Evolutionary conservation across 30 jellyfish, hydroid and myxozoan genomes (phyloP).

Genomic region (Hydra vulgaris): DNA sequence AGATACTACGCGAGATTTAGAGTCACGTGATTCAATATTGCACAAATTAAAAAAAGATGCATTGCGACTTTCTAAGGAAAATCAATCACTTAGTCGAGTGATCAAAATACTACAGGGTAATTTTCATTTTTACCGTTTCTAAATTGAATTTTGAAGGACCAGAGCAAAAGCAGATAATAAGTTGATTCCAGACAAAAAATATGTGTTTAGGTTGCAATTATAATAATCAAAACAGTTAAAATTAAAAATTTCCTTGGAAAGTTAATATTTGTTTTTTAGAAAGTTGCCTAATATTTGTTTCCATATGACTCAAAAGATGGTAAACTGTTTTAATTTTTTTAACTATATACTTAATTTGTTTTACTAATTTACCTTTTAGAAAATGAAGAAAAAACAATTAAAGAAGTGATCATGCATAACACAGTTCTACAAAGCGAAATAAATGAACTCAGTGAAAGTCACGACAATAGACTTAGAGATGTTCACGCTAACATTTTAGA

Average conservation of each 20-base stretch:
- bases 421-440: constrained; percentile 45
- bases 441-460: constrained; percentile 22
- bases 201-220: too few species aligned
- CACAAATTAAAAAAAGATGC: constrained; percentile 38
- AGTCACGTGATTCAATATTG: constrained; percentile 49
- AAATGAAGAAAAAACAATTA: constrained; percentile 58
- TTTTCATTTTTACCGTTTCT: too few species aligned
- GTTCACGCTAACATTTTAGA: constrained; percentile 22
- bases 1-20: constrained; percentile 78
- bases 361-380: neutral
- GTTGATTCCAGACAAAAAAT: too few species aligned
- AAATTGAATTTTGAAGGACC: too few species aligned
- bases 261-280: too few species aligned
- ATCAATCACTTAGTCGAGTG: constrained; percentile 33
- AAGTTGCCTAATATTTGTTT: too few species aligned
- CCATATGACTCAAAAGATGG: too few species aligned
- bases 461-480: constrained; percentile 26
- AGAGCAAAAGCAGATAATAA: too few species aligned
- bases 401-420: constrained; percentile 62
- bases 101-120: constrained; percentile 23
- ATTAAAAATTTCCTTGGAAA: too few species aligned
- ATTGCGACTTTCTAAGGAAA: constrained; percentile 40
- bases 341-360: neutral
- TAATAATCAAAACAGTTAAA: too few species aligned
- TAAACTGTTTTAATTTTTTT: too few species aligned